Conservation (phyloP, 2,888 invertebrate genomes). For the Tinea pellionella region DNA sequence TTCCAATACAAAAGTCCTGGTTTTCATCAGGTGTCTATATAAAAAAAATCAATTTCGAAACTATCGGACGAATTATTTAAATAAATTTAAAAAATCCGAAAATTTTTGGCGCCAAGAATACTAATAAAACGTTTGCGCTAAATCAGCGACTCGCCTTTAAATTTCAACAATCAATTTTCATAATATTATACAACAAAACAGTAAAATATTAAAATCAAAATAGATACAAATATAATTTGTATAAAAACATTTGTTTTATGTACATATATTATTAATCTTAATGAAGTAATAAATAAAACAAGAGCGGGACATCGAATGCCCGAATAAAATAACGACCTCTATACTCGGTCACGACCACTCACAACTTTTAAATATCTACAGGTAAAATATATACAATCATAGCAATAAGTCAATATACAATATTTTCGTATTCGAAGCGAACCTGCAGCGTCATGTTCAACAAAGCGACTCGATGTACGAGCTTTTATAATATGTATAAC, state of each 20-base stretch:
- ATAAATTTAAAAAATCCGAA: too few relatives aligned
- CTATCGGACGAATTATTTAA: slow-evolving; percentile 41
- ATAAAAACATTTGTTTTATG: background rate
- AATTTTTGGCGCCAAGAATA: too few relatives aligned
- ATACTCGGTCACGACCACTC: background rate
- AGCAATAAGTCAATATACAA: too few relatives aligned
- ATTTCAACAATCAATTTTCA: background rate
- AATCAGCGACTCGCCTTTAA: background rate
- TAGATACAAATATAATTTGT: slow-evolving; percentile 1
- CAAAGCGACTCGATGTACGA: too few relatives aligned
- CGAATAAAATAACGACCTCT: background rate
- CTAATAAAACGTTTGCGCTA: too few relatives aligned
- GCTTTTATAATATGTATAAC: too few relatives aligned
- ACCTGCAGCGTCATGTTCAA: too few relatives aligned
- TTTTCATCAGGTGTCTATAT: too few relatives aligned
- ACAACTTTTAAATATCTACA: background rate
- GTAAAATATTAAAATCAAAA: background rate
- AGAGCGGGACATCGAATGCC: slow-evolving; percentile 4
- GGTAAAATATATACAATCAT: background rate
- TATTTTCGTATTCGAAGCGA: too few relatives aligned
- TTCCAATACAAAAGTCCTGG: too few relatives aligned
- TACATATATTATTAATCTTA: background rate
- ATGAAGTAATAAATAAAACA: background rate
- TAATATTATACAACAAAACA: background rate
- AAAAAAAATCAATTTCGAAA: slow-evolving; percentile 57